Conservation (phyloP, 2,113 vertebrate genomes). For the Xiphophorus maculatus region DNA sequence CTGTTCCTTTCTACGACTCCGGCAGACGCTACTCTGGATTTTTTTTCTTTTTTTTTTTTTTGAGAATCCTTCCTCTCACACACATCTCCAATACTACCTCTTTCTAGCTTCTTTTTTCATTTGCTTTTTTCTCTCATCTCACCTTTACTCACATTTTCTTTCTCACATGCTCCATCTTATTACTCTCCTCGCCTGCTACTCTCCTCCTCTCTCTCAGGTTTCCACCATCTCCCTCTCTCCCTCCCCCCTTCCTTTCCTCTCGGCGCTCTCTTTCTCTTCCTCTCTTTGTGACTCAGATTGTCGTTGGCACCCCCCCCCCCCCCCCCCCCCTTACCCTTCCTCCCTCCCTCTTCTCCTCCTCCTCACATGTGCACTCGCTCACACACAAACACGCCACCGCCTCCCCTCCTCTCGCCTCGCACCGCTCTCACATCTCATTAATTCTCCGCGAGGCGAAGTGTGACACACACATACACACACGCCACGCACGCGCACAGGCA, state of each 20-base stretch:
- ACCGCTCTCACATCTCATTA: slow-evolving; percentile 78
- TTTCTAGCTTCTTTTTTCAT: slow-evolving; percentile 36
- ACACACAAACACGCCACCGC: slow-evolving; percentile 26
- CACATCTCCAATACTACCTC: slow-evolving; percentile 41
- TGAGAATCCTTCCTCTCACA: slow-evolving; percentile 23
- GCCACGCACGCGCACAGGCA: slow-evolving; percentile 36
- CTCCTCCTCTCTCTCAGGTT: slow-evolving; percentile 59
- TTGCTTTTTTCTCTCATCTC: slow-evolving; percentile 33
- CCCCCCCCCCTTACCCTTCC: slow-evolving; percentile 36
- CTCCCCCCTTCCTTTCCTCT: slow-evolving; percentile 56
- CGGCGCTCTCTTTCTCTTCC: slow-evolving; percentile 72
- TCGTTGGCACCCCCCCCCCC: slow-evolving; percentile 62
- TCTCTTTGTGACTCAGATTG: slow-evolving; percentile 81
- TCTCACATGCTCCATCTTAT: slow-evolving; percentile 27
- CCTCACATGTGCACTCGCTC: slow-evolving; percentile 26
- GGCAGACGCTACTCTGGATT: slow-evolving; percentile 29
- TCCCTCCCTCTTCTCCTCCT: slow-evolving; percentile 34
- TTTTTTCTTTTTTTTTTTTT: not conserved
- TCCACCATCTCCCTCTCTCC: slow-evolving; percentile 58
- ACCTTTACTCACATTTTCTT: slow-evolving; percentile 34
- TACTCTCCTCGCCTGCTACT: slow-evolving; percentile 34
- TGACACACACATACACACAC: slow-evolving; percentile 71
- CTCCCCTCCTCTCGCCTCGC: slow-evolving; percentile 60
- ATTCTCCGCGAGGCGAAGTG: slow-evolving; percentile 78
- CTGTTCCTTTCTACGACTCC: slow-evolving; percentile 58